Percentiles rank a stretch among this genome's conserved stretches.
Conservation (phyloP, 2,888 invertebrate genomes). For the Eupsilia transversa region DNA sequence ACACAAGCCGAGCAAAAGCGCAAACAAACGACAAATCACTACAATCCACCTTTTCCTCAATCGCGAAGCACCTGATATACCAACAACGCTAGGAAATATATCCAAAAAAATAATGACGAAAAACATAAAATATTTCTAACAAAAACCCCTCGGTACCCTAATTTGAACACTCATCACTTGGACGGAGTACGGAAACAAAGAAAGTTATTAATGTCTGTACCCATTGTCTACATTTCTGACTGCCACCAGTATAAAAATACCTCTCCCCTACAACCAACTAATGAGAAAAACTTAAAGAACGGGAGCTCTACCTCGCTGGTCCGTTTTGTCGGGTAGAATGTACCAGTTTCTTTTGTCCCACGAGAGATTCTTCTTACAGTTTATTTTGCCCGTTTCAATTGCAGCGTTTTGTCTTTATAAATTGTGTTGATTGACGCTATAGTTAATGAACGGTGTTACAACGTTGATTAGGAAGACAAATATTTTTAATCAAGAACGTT, state of each 20-base stretch:
- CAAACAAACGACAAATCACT: conserved; percentile 48
- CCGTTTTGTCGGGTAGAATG: conserved; percentile 81
- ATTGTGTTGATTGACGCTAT: conserved; percentile 75
- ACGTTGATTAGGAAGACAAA: conserved; percentile 48
- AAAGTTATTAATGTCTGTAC: conserved; percentile 88
- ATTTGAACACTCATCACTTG: conserved; percentile 75
- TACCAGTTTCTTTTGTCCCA: conserved; percentile 83
- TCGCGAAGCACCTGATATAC: conserved; percentile 49
- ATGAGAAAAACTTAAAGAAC: conserved; percentile 59
- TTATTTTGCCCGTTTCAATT: conserved; percentile 79
- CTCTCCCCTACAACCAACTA: conserved; percentile 65
- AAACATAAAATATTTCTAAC: conserved; percentile 66
- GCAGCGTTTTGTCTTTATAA: conserved; percentile 77
- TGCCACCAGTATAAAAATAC: conserved; percentile 74
- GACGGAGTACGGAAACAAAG: conserved; percentile 83
- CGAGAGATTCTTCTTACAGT: conserved; percentile 79
- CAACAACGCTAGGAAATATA: conserved; percentile 36
- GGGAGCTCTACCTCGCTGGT: conserved; percentile 73
- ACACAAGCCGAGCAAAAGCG: conserved; percentile 43
- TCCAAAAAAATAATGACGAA: conserved; percentile 60
- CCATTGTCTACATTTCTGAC: conserved; percentile 86
- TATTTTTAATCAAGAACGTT: conserved; percentile 53
- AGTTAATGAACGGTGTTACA: conserved; percentile 57
- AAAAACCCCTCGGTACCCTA: conserved; percentile 68
- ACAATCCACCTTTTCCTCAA: conserved; percentile 32